A percentile compares a stretch with the other conserved stretches of the same genome.
Conservation (phyloP, 2,888 invertebrate genomes). For the Drosophila paramelanica region DNA sequence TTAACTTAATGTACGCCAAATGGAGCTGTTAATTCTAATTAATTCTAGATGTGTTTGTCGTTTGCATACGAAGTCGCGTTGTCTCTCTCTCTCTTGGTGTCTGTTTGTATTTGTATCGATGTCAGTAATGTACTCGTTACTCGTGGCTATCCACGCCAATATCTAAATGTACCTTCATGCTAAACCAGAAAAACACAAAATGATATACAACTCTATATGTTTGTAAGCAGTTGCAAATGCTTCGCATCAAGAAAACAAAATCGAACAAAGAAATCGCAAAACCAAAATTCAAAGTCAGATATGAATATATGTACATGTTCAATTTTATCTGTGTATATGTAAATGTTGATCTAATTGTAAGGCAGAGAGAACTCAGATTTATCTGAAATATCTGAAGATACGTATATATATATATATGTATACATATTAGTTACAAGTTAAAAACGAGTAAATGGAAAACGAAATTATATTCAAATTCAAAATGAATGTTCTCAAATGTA, state of each 20-base stretch:
- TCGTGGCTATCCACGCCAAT: conserved; percentile 41
- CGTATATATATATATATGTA: conserved; percentile 45
- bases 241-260: conserved; percentile 22
- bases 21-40: conserved; percentile 39
- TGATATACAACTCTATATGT: conserved; percentile 26
- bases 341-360: conserved; percentile 77
- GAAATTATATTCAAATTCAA: conserved; percentile 69
- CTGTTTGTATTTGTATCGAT: conserved; percentile 46
- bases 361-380: conserved; percentile 47
- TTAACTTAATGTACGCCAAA: conserved; percentile 39
- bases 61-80: conserved; percentile 46
- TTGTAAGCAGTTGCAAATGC: conserved; percentile 35
- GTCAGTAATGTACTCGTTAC: conserved; percentile 37
- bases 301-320: conserved; percentile 45
- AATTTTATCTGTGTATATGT: conserved; percentile 70
- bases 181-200: conserved; percentile 21
- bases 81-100: conserved; percentile 53
- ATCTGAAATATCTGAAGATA: conserved; percentile 54
- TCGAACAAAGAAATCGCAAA: conserved; percentile 10
- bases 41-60: conserved; percentile 50
- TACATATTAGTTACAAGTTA: conserved; percentile 53
- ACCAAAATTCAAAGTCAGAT: conserved; percentile 35
- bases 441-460: conserved; percentile 46
- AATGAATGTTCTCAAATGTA: conserved; percentile 75
- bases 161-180: conserved; percentile 57